Conservation (phyloP, 2,797 vertebrate species). For the Tokudaia muenninki region DNA sequence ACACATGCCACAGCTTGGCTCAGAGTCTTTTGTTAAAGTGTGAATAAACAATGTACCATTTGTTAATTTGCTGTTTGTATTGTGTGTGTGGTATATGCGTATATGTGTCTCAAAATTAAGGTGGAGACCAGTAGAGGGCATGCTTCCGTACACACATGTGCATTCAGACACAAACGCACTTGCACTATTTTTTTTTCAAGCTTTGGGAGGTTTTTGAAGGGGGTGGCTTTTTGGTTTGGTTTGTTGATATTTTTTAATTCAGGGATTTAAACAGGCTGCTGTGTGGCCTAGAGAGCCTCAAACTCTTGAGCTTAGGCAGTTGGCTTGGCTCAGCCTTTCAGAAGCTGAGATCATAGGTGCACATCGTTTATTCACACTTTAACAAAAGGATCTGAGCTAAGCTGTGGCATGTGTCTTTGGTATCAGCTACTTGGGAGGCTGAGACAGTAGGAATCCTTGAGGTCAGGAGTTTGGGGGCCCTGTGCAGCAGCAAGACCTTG, state of each 20-base stretch:
- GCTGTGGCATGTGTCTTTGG: neutral
- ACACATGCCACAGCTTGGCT: neutral
- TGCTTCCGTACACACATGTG: neutral
- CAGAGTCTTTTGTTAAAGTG: neutral
- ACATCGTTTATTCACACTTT: neutral
- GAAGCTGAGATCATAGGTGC: neutral
- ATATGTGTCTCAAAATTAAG: neutral
- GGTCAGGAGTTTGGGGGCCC: neutral
- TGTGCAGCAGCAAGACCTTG: neutral
- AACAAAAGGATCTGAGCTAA: neutral
- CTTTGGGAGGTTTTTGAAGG: neutral
- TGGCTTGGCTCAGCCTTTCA: neutral
- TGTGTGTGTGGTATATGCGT: neutral
- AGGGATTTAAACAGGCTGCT: neutral
- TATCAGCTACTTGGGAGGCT: neutral
- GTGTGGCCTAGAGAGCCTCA: neutral
- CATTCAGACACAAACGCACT: neutral
- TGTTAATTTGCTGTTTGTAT: neutral
- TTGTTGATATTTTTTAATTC: neutral
- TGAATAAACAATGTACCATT: neutral
- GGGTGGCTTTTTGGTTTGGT: neutral
- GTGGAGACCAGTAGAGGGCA: neutral
- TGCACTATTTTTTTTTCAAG: neutral
- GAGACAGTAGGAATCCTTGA: neutral
- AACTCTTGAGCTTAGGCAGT: neutral